These are phyloP conservation scores for Indicator maculatus DNA, from an alignment of 2,113 vertebrate genomes.

Conservation along the genomic window DNA sequence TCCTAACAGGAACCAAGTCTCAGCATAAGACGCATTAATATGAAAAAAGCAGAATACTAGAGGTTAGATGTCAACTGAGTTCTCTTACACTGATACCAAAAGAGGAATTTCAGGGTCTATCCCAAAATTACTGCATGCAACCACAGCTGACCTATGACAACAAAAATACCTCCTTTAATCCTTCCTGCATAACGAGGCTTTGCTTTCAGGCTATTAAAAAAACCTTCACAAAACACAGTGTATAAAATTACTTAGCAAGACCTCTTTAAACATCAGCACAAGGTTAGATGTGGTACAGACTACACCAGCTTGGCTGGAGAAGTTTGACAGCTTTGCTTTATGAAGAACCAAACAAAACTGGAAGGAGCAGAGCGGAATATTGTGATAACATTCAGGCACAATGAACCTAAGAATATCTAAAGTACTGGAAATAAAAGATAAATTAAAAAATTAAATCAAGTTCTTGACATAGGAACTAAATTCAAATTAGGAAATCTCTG, in stretches of 20 bases:
- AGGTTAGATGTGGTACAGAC: slow-evolving; percentile 12
- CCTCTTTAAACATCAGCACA: slow-evolving; percentile 11
- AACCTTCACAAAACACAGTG: background rate
- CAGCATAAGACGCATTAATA: accelerated
- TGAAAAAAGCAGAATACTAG: background rate
- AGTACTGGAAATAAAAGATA: background rate
- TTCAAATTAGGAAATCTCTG: background rate
- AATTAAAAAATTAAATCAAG: background rate
- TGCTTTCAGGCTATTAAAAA: background rate
- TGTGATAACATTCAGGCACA: background rate
- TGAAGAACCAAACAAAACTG: background rate
- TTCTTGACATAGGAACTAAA: background rate
- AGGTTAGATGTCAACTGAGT: background rate
- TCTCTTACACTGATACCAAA: background rate
- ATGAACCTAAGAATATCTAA: background rate
- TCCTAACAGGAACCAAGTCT: background rate
- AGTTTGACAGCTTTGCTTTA: background rate
- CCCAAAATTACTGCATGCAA: background rate
- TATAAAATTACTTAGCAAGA: slow-evolving; percentile 23
- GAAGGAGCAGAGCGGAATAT: background rate
- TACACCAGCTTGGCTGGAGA: background rate
- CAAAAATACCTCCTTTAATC: background rate
- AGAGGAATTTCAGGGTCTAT: background rate
- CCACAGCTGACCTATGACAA: background rate
- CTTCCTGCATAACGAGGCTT: accelerated